Conservation (phyloP, 2,888 invertebrate genomes). For the Chrysolina americana region DNA sequence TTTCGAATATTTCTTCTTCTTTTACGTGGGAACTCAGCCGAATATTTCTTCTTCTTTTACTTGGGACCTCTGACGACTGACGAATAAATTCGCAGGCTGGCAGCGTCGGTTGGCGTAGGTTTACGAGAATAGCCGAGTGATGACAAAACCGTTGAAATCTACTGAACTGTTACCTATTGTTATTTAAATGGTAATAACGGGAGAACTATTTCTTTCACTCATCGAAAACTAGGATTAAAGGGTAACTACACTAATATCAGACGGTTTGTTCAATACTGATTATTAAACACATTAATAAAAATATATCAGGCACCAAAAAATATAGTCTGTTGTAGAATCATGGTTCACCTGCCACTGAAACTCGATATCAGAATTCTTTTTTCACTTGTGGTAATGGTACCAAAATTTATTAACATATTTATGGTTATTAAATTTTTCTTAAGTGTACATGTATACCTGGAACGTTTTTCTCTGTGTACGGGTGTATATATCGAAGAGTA, state of each 20-base stretch:
- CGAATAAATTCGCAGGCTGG: too few relatives aligned
- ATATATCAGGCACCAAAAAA: conserved; percentile 12
- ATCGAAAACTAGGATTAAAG: too few relatives aligned
- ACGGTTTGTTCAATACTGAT: conserved; percentile 7
- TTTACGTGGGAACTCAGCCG: too few relatives aligned
- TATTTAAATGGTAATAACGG: background rate
- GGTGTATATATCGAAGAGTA: too few relatives aligned
- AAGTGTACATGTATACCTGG: conserved; percentile 3
- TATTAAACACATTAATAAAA: conserved; percentile 15
- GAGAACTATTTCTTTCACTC: too few relatives aligned
- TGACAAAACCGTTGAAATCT: conserved; percentile 18
- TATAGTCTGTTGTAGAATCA: conserved; percentile 10
- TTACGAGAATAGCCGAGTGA: conserved; percentile 13
- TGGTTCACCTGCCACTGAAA: conserved; percentile 4
- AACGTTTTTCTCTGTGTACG: conserved; percentile 6
- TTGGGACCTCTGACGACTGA: too few relatives aligned
- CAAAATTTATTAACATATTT: too few relatives aligned
- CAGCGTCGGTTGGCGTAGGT: background rate
- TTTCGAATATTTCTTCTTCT: too few relatives aligned
- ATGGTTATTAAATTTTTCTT: too few relatives aligned
- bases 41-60: too few relatives aligned
- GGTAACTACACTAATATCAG: background rate
- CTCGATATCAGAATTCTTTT: conserved; percentile 1
- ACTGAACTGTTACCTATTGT: conserved; percentile 21
- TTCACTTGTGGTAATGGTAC: background rate